Evolutionary conservation across 2,797 vertebrate genomes (phyloP).

Genomic region (Galago senegalensis): DNA sequence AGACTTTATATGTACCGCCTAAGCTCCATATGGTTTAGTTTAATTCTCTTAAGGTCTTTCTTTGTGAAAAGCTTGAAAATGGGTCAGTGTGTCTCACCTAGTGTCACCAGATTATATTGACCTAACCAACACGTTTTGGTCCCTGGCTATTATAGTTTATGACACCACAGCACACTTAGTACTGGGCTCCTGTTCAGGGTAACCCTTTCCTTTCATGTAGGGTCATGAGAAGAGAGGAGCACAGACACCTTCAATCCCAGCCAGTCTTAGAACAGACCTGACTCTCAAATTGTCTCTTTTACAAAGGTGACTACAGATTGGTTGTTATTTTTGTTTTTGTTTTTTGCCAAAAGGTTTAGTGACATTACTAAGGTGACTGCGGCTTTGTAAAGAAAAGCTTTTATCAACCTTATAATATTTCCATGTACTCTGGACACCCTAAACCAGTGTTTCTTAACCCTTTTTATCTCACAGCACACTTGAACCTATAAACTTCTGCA

Average conservation of each 20-base stretch:
- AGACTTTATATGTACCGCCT: neutral
- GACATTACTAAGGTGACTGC: neutral
- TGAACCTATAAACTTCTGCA: too few species aligned
- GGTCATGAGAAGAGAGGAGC: neutral
- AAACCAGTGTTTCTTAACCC: too few species aligned
- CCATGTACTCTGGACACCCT: too few species aligned
- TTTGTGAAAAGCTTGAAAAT: neutral
- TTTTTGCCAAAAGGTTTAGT: neutral
- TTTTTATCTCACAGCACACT: too few species aligned
- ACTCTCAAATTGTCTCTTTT: neutral
- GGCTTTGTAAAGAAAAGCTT: neutral
- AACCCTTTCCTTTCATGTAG: neutral
- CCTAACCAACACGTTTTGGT: neutral
- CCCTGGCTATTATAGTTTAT: neutral
- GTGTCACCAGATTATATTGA: neutral
- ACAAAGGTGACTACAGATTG: neutral
- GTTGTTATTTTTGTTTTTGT: too few species aligned
- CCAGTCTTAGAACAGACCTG: neutral
- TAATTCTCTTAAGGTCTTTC: neutral
- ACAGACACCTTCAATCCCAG: neutral
- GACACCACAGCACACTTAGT: neutral
- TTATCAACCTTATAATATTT: neutral
- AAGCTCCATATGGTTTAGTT: neutral
- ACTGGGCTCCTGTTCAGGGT: neutral
- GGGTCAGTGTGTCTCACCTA: neutral